These are phyloP conservation scores for Tragelaphus eurycerus DNA, from an alignment of 2,797 vertebrate species.

Conservation along the genomic window DNA sequence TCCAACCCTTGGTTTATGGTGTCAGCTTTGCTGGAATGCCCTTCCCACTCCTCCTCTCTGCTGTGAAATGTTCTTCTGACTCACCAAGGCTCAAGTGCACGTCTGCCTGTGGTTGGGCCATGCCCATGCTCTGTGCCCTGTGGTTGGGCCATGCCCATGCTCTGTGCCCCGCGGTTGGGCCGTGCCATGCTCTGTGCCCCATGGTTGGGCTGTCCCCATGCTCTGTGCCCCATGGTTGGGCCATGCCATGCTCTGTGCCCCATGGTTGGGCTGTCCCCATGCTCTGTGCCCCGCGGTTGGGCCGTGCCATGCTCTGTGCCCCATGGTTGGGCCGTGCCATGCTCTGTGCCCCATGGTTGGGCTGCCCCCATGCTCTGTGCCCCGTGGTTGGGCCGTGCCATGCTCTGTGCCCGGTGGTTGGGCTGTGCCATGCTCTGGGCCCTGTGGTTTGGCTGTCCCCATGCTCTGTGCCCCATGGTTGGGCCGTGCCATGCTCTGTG, in stretches of 20 bases:
- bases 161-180: no score
- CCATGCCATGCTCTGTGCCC: accelerated
- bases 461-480: no score
- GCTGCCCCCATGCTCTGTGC: accelerated
- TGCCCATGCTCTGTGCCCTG: no score
- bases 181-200: accelerated
- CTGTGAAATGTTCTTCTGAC: not conserved
- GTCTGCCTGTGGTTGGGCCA: not conserved
- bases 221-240: no score
- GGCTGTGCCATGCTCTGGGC: not conserved
- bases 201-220: accelerated
- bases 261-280: accelerated
- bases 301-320: no score
- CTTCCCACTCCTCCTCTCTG: not conserved
- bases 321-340: accelerated
- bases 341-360: no score
- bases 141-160: accelerated
- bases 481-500: accelerated
- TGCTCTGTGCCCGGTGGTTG: no score
- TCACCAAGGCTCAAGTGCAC: not conserved
- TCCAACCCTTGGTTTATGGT: not conserved
- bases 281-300: no score
- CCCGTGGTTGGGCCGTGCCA: accelerated
- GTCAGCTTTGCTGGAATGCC: not conserved
- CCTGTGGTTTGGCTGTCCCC: accelerated